A percentile compares a stretch with the other conserved stretches of the same genome.
Conservation (phyloP, 2,888 invertebrate species). For the Thymelicus lineola region DNA sequence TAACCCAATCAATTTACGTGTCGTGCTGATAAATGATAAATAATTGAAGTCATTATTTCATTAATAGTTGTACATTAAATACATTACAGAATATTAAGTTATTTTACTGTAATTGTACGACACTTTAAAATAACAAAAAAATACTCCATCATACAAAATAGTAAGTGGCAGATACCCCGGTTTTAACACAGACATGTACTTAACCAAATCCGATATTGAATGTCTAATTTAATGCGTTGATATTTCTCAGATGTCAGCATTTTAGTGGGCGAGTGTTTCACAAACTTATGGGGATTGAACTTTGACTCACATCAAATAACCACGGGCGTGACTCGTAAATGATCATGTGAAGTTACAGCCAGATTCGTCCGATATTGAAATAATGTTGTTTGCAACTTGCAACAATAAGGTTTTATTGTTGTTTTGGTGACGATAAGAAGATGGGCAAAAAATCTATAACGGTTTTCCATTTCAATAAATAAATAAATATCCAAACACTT, state of each 20-base stretch:
- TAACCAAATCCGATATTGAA: neutral
- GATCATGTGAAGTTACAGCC: neutral
- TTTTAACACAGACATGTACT: slow-evolving; percentile 10
- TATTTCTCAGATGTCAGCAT: slow-evolving; percentile 27
- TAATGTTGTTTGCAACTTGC: neutral
- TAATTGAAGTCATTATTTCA: too few relatives aligned
- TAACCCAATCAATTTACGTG: too few relatives aligned
- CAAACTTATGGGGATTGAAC: slow-evolving; percentile 20
- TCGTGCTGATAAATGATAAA: too few relatives aligned
- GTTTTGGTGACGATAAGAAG: neutral
- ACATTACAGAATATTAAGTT: too few relatives aligned
- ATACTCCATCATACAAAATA: neutral
- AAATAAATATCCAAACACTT: too few relatives aligned
- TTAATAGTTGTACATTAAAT: too few relatives aligned
- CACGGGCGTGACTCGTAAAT: slow-evolving; percentile 11
- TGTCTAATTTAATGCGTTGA: slow-evolving; percentile 26
- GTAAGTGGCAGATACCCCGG: slow-evolving; percentile 11
- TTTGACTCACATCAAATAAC: slow-evolving; percentile 31
- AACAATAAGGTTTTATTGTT: neutral
- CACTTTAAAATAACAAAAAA: too few relatives aligned
- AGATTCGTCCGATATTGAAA: slow-evolving; percentile 2
- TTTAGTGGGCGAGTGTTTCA: slow-evolving; percentile 24
- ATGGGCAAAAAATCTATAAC: too few relatives aligned
- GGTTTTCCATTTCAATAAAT: too few relatives aligned
- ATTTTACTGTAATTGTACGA: too few relatives aligned